phyloP scores from a whole-genome alignment of 2,113 vertebrate genomes.

The Perognathus longimembris region DNA sequence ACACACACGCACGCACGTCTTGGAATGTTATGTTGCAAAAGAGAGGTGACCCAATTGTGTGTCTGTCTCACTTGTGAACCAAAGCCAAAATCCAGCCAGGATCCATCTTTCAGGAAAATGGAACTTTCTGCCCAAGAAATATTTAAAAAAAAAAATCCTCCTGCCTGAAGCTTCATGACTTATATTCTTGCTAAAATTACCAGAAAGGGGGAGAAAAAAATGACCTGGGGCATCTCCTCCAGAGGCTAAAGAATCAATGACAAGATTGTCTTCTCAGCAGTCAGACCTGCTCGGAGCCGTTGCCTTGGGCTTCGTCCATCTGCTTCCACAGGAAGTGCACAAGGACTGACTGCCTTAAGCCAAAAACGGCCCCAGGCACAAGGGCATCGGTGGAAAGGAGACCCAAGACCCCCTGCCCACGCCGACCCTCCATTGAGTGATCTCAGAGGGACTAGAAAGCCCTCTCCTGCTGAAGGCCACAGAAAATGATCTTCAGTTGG shows the following conservation, averaged over 20 bases:
- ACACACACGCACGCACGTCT: too few relatives aligned
- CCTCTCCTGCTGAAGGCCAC: neutral
- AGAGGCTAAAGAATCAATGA: neutral
- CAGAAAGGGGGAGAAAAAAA: neutral
- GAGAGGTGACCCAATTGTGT: neutral
- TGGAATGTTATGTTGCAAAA: neutral
- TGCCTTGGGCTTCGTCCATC: neutral
- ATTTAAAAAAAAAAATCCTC: too few relatives aligned
- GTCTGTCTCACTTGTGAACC: neutral
- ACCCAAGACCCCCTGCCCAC: neutral
- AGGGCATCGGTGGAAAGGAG: neutral
- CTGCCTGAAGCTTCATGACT: neutral
- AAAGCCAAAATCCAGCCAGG: neutral
- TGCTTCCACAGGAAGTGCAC: neutral
- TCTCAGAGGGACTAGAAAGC: neutral
- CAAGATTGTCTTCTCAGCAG: neutral
- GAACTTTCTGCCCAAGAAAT: neutral
- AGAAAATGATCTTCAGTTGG: neutral
- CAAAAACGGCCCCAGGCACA: neutral
- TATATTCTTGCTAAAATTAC: neutral
- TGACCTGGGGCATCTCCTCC: neutral
- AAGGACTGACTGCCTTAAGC: neutral
- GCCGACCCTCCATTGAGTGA: too few relatives aligned
- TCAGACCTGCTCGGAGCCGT: neutral
- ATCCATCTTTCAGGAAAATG: neutral